Conservation (phyloP, 2,888 invertebrate species). For the Alviniconcha strummeri region DNA sequence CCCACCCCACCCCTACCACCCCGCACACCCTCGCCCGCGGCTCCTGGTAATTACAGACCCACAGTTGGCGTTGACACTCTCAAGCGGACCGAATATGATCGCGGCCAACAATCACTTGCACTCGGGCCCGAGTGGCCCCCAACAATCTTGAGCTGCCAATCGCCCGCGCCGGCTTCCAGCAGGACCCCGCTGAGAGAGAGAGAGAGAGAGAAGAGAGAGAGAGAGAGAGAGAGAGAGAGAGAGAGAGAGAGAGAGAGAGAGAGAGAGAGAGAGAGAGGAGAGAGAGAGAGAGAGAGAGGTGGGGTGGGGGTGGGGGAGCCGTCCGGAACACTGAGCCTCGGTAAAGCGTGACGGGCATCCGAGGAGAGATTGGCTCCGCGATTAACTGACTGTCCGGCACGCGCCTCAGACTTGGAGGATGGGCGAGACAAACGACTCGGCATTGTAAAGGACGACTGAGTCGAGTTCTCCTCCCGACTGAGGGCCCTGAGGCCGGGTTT, state of each 20-base stretch:
- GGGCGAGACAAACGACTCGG: slow-evolving; percentile 4
- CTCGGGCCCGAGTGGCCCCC: slow-evolving; percentile 20
- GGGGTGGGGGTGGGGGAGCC: no score
- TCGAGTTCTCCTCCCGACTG: background rate
- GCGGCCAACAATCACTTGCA: slow-evolving; percentile 31
- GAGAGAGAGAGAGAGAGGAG: no score
- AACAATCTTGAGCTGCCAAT: slow-evolving; percentile 24
- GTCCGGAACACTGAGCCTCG: background rate
- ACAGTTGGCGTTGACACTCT: slow-evolving; percentile 34
- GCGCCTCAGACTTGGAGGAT: background rate
- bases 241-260: no score
- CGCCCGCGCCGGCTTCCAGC: background rate
- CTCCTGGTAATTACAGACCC: slow-evolving; percentile 28
- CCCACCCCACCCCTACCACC: background rate
- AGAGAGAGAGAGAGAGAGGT: no score
- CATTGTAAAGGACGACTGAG: background rate
- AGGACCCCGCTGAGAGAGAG: slow-evolving; percentile 4
- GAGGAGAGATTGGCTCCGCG: slow-evolving; percentile 9
- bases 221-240: no score
- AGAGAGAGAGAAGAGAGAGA: no score
- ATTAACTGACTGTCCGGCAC: background rate
- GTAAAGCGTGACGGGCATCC: slow-evolving; percentile 13
- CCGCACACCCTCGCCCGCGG: background rate
- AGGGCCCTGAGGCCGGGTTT: background rate
- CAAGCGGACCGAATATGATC: slow-evolving; percentile 26